Percentiles rank a stretch among this genome's conserved stretches.
Conservation (phyloP, 2,113 vertebrate genomes). For the Mormyrus iriodes region DNA sequence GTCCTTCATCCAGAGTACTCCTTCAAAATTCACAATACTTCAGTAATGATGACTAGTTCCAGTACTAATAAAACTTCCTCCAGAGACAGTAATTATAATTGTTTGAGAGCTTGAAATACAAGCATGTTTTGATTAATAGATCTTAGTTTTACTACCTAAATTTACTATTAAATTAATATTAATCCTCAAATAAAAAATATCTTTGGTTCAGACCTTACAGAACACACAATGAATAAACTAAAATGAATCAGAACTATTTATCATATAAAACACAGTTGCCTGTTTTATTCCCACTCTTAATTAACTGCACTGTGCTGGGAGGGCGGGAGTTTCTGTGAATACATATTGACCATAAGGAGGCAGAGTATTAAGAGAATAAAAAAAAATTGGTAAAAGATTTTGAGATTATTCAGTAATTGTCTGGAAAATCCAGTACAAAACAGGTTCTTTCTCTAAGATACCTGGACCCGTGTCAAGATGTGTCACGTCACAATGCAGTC, state of each 20-base stretch:
- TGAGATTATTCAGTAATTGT: not conserved
- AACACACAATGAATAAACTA: not conserved
- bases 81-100: not conserved
- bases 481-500: not conserved
- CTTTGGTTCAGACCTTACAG: not conserved
- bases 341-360: not conserved
- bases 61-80: not conserved
- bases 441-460: not conserved
- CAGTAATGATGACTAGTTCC: not conserved
- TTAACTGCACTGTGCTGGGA: not conserved
- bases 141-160: not conserved
- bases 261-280: not conserved
- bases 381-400: not conserved
- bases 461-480: not conserved
- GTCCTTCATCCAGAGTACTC: not conserved
- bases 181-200: not conserved
- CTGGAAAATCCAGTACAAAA: not conserved
- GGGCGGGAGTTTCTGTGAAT: not conserved
- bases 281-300: not conserved
- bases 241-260: not conserved
- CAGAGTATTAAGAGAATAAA: not conserved
- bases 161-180: not conserved
- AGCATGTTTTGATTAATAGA: not conserved
- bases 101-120: not conserved
- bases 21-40: not conserved